Evolutionary conservation across 2,888 invertebrate species (phyloP), one percentile per base, ranked within the genome.

Genomic region (Caenorhabditis sp.): DNA sequence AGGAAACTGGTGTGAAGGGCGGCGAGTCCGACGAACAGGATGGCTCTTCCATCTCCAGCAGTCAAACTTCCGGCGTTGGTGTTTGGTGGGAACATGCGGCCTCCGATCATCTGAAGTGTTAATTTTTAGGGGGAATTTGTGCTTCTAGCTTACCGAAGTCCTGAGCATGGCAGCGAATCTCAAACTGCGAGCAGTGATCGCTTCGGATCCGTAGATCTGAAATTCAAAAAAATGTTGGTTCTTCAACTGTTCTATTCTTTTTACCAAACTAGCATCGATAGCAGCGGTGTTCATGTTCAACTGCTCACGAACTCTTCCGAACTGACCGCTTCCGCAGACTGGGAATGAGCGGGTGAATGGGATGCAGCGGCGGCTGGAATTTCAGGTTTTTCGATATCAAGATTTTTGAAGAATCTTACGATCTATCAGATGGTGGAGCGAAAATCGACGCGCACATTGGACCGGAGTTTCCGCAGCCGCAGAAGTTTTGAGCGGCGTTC

Each of bases 241-340:
- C n/a, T 54, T 26, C 8, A 47, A 10, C 0, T 54, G 2, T 12
- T 14, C 2, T 8, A 6, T 22, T 19, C n/a, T 51, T n/a, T n/a
- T n/a, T n/a, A 85, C 86, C 82, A 77, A 61, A 76, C 87, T 87
- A 16, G 86, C 98, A 93, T 99, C 97, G 82, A 99, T 95, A 92
- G 94, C 98, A 0, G 98, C 95, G 2, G 99, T 98, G 73, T 92
- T 92, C 81, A 89, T 88, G 88, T 94, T 94, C 54, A 94, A 87
- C 94, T 99, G 99, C 93, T 98, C 97, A 61, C 99, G 94, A 1
- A 96, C 96, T 41, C 97, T 94, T 54, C 85, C 88, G 47, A 97
- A 97, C 94, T 95, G 95, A 3, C 98, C 99, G 0, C 97, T 97
- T 14, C 98, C 98, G 93, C 99, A 99, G 72, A 98, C 95, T 0